phyloP scores from a whole-genome alignment of 2,888 invertebrate genomes.

The Cerceris rybyensis region DNA sequence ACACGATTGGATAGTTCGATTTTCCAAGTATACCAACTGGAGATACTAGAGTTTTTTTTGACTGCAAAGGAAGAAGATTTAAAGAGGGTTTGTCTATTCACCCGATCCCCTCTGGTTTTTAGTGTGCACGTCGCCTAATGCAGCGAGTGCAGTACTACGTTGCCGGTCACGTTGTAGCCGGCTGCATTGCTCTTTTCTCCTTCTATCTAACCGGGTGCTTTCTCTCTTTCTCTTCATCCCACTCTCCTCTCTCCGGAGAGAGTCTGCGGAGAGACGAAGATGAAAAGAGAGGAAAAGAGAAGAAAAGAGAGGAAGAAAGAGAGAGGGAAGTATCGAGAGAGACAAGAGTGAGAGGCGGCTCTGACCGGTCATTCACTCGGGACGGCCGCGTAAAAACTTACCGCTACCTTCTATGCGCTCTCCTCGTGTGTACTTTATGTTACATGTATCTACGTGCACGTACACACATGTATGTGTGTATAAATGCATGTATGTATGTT shows the following conservation, averaged over 20 bases:
- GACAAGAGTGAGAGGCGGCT: conserved; percentile 73
- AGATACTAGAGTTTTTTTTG: not conserved
- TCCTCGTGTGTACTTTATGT: conserved; percentile 59
- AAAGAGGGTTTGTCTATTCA: conserved; percentile 16
- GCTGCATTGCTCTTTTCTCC: conserved; percentile 46
- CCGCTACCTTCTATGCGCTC: conserved; percentile 66
- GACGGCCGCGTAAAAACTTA: conserved; percentile 66
- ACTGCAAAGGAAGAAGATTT: not conserved
- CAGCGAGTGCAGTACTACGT: conserved; percentile 33
- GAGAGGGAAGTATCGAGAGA: conserved; percentile 49
- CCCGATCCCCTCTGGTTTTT: conserved; percentile 25
- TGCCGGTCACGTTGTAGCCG: conserved; percentile 44
- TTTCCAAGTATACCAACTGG: not conserved
- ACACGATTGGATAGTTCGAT: not conserved
- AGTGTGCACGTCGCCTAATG: conserved; percentile 60
- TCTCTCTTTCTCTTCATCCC: conserved; percentile 35
- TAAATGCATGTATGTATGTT: not conserved
- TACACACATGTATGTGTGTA: conserved; percentile 12
- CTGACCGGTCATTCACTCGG: conserved; percentile 70
- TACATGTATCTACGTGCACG: conserved; percentile 30
- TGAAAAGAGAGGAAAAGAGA: conserved; percentile 35
- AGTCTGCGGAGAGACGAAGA: conserved; percentile 20
- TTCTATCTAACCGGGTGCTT: conserved; percentile 51
- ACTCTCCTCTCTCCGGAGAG: conserved; percentile 28
- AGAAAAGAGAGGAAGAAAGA: conserved; percentile 40